Evolutionary conservation across 2,797 vertebrate species (phyloP).

Genomic region (Kryptopterus vitreolus): DNA sequence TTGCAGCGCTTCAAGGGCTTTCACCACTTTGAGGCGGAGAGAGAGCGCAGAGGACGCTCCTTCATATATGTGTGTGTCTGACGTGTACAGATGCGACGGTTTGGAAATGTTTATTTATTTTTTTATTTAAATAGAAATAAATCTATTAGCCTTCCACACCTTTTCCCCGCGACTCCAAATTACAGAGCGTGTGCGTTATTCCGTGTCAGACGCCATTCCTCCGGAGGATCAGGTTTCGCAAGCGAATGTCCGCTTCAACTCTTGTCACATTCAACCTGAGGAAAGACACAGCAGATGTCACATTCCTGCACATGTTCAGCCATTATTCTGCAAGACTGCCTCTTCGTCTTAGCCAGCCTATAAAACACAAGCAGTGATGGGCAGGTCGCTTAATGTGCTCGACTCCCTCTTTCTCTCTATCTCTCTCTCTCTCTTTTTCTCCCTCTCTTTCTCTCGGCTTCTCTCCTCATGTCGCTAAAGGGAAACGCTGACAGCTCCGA

Average conservation of each 20-base stretch:
- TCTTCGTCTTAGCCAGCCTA: conserved; percentile 28
- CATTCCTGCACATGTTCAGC: conserved; percentile 37
- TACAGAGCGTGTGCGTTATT: neutral
- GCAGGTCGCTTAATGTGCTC: conserved; percentile 58
- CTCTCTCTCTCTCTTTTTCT: neutral
- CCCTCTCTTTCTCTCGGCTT: conserved; percentile 8
- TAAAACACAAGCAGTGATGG: conserved; percentile 41
- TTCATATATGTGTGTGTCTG: too few species aligned
- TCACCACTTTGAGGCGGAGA: conserved; percentile 41
- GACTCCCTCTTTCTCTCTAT: neutral
- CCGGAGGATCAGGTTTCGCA: conserved; percentile 19
- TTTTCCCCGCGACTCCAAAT: neutral
- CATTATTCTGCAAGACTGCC: conserved; percentile 34
- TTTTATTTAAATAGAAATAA: neutral
- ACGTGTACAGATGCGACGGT: conserved; percentile 3
- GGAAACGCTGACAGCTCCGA: conserved; percentile 68
- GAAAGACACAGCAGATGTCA: conserved; percentile 47
- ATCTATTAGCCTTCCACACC: conserved; percentile 27
- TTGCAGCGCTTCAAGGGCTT: conserved; percentile 50
- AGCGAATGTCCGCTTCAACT: conserved; percentile 11
- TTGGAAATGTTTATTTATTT: conserved; percentile 7
- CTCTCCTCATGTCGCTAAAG: conserved; percentile 47
- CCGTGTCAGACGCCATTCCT: conserved; percentile 9
- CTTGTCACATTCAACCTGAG: conserved; percentile 23
- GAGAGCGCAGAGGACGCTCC: conserved; percentile 15